Conservation (phyloP, 2,797 vertebrate genomes). For the Sebastes kiyomatsui region DNA sequence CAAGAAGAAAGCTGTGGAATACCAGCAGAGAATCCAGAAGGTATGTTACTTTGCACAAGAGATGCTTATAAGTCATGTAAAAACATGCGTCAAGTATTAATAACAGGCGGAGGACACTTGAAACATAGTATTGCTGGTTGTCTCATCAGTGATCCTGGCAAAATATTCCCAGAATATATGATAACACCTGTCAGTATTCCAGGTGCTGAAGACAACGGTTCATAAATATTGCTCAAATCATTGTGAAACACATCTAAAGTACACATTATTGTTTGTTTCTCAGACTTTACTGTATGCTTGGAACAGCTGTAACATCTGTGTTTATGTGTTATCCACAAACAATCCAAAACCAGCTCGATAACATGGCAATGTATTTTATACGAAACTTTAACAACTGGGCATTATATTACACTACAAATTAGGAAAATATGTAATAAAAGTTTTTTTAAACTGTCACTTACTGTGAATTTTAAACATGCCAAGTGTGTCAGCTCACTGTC, state of each 20-base stretch:
- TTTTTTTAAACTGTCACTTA: neutral
- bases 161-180: neutral
- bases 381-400: neutral
- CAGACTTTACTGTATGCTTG: neutral
- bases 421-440: neutral
- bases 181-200: no score
- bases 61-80: neutral
- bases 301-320: neutral
- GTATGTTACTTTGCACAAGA: conserved; percentile 52
- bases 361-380: neutral
- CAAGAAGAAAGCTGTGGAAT: conserved; percentile 95
- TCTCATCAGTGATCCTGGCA: neutral
- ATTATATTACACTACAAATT: neutral
- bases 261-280: neutral
- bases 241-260: neutral
- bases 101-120: neutral
- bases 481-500: neutral
- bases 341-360: neutral
- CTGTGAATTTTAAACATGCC: neutral
- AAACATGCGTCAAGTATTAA: neutral
- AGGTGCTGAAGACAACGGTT: neutral
- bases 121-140: neutral
- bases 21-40: conserved; percentile 97
- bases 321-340: neutral
- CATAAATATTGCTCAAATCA: neutral